These are phyloP conservation scores for Aphidius colemani DNA, from an alignment of 2,888 invertebrate species.

Conservation along the genomic window DNA sequence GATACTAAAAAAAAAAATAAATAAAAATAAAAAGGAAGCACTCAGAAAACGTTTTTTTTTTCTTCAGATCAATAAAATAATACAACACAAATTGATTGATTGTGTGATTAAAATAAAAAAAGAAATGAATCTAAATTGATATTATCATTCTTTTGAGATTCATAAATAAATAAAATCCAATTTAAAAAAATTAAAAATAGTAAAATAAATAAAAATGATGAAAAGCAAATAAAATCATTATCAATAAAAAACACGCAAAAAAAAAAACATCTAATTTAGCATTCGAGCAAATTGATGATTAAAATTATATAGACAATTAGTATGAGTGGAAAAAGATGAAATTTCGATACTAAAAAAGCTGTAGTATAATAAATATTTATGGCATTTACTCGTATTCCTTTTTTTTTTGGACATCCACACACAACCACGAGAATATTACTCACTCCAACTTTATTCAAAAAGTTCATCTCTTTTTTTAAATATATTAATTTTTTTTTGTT, in stretches of 20 bases:
- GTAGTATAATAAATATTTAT: conserved; percentile 16
- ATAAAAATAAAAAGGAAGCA: conserved; percentile 28
- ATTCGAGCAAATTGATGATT: conserved; percentile 6
- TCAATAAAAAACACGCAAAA: background rate
- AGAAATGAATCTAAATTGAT: background rate
- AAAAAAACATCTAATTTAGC: background rate
- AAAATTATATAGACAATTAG: too few species aligned
- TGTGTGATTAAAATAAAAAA: too few species aligned
- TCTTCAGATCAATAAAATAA: background rate
- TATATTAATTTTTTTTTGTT: conserved; percentile 19
- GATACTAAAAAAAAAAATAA: conserved; percentile 23
- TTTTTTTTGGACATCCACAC: conserved; percentile 19
- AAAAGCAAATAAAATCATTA: background rate
- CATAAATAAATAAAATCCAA: background rate
- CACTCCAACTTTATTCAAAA: too few species aligned
- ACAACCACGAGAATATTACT: background rate
- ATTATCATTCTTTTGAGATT: conserved; percentile 1
- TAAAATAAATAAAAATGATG: background rate
- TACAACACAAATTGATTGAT: background rate
- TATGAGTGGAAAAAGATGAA: background rate
- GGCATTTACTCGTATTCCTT: conserved; percentile 32
- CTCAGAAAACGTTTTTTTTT: conserved; percentile 24
- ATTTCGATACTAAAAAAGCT: background rate
- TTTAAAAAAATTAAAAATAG: background rate
- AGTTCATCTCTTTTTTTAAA: too few species aligned